Evolutionary conservation across 2,797 vertebrate genomes (phyloP), one percentile per base, ranked within the genome.

Genomic region (Alectoris magna): DNA sequence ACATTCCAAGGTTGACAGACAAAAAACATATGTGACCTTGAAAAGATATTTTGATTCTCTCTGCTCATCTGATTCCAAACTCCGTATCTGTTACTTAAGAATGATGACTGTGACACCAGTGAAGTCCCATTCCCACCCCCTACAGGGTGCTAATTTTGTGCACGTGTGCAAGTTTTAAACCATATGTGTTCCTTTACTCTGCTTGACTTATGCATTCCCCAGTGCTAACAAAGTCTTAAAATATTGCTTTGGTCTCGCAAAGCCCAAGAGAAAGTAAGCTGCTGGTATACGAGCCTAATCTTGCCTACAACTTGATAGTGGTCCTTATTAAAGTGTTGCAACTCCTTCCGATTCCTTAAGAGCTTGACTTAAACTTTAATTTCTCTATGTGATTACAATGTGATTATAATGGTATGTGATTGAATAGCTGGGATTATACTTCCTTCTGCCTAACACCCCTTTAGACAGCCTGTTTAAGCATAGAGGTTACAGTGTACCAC

Each of bases 21-120:
- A 84, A 10, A 89, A 93, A 95, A 91, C 82, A 73, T 72, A 64
- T 39, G 87, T 88, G 76, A 86, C 79, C 79, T 91, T 90, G 59
- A 82, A 90, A 88, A 70, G 48, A 27, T 90, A 67, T 84, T 94
- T 91, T 78, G 21, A 86, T 71, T 78, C 14, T 59, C 12, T 77
- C 67, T 82, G 39, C 67, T 78, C 1, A 82, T 92, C 31, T 63
- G 10, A 71, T 93, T 95, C 22, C 48, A 84, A 48, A 86, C 67
- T 83, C 53, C 63, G 19, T 88, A 11, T 91, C 64, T 95, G 24
- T 88, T 79, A n/a, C 21, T 92, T 26, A 76, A 76, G 60, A 18
- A 55, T 74, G 79, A 41, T 36, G 64, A 26, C 34, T 93, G 31
- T 77, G 56, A 75, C 70, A 89, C 36, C 34, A 38, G 55, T n/a